Base-by-base conservation (phyloP, 1,140 invertebrate genomes). In the Muscidifurax raptorellus region DNA sequence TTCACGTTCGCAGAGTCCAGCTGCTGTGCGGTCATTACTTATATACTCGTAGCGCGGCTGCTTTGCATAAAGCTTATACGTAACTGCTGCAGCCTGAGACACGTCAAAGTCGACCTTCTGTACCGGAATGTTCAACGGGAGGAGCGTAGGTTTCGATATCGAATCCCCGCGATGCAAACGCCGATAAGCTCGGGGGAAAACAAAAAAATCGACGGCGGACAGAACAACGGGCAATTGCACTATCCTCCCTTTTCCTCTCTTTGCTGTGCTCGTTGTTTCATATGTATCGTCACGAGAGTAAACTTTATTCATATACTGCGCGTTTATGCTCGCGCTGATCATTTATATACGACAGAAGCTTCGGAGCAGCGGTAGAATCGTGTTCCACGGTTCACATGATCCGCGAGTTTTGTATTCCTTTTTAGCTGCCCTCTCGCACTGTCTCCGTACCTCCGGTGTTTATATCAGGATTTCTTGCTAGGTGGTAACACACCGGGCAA, bases 381-480 rank as follows among this genome's bases (percentile, higher is more conserved):
- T 75, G 74, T 75, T 75, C 72, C 71, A 74, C 71, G 71, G 32
- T 40, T 74, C 71, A 32, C 71, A 25, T 74, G 71, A 74, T 74
- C 32, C 72, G 72, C n/a, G 36, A 72, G 18, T 59, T 72, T n/a
- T 72, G 27, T 22, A 72, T 32, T 71, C n/a, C n/a, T n/a, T 72
- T 69, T 69, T 25, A 67, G 64, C 27, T 67, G 27, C 64, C 25
- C 64, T 67, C 25, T 6, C 27, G 1, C 13, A 2, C 7, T 6
- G 44, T 47, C 40, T n/a, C n/a, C n/a, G n/a, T 40, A 40, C 40
- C 40, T 10, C 40, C 52, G 22, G 52, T 59, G 18, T 59, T 59
- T 59, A 59, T 59, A 59, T 59, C 52, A n/a, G 52, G 52, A 59
- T 22, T 6, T 59, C 52, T n/a, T 59, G 22, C 52, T n/a, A 59